These are phyloP conservation scores for Gobionotothen gibberifrons DNA, from an alignment of 2,797 vertebrate genomes.

Conservation along the genomic window DNA sequence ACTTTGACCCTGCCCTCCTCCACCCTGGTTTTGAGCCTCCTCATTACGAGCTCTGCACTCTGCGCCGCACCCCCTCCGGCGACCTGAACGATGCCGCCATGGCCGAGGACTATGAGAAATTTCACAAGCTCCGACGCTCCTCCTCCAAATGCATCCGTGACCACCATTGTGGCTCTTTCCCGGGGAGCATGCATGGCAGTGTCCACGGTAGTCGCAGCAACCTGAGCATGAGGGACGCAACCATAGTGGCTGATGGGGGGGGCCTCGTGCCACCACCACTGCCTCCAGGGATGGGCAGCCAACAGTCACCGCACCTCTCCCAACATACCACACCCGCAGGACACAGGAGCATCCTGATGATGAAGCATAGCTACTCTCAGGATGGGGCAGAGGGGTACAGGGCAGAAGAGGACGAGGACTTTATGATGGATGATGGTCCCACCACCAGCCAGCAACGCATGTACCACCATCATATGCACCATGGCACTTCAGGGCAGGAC, in stretches of 20 bases:
- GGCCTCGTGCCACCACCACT: constrained; percentile 36
- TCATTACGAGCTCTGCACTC: constrained; percentile 95
- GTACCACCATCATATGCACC: constrained; percentile 59
- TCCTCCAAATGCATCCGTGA: constrained; percentile 96
- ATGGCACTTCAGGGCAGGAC: constrained; percentile 85
- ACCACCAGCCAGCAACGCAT: constrained; percentile 85
- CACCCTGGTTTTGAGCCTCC: constrained; percentile 95
- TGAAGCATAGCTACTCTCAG: constrained; percentile 96
- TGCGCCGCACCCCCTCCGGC: constrained; percentile 83
- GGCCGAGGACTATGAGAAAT: constrained; percentile 92
- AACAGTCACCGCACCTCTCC: constrained; percentile 79
- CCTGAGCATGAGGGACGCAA: constrained; percentile 80
- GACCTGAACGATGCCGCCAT: constrained; percentile 86
- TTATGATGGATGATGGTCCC: constrained; percentile 88
- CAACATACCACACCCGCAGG: constrained; percentile 87
- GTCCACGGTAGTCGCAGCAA: constrained; percentile 76
- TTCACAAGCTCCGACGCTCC: constrained; percentile 90
- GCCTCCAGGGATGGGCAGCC: constrained; percentile 76
- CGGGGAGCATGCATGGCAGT: constrained; percentile 83
- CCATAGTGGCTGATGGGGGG: constrained; percentile 80
- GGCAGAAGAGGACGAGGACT: constrained; percentile 86
- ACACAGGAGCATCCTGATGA: constrained; percentile 92
- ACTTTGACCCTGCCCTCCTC: constrained; percentile 93
- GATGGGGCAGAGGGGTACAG: constrained; percentile 90
- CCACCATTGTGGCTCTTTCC: constrained; percentile 96